These are phyloP conservation scores for Hemibagrus wyckioides DNA, from an alignment of 2,113 vertebrate species.

Conservation along the genomic window DNA sequence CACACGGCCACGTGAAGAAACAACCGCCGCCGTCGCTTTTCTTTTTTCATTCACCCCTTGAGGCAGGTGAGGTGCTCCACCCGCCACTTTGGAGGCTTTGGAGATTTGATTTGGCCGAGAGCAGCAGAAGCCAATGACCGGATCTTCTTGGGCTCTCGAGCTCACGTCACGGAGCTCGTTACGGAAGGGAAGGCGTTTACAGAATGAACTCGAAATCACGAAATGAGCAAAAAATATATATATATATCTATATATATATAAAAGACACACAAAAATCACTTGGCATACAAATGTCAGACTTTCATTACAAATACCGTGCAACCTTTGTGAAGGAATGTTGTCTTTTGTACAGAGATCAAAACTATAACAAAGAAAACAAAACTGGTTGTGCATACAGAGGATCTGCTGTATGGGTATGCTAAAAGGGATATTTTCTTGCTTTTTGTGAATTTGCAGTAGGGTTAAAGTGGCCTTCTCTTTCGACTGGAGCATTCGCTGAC, in stretches of 20 bases:
- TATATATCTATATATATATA: slow-evolving; percentile 30
- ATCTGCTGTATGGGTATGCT: slow-evolving; percentile 82
- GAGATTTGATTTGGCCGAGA: slow-evolving; percentile 86
- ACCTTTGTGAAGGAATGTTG: slow-evolving; percentile 79
- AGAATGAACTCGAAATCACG: slow-evolving; percentile 81
- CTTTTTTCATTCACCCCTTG: slow-evolving; percentile 73
- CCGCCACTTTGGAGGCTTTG: slow-evolving; percentile 81
- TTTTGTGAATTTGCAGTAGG: slow-evolving; percentile 87
- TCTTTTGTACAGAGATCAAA: slow-evolving; percentile 80
- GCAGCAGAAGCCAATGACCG: slow-evolving; percentile 78
- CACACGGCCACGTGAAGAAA: slow-evolving; percentile 70
- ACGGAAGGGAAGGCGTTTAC: slow-evolving; percentile 73
- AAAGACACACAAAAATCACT: slow-evolving; percentile 50
- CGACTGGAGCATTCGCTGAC: slow-evolving; percentile 78
- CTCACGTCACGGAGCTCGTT: slow-evolving; percentile 72
- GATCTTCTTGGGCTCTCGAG: slow-evolving; percentile 69
- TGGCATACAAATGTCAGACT: slow-evolving; percentile 71
- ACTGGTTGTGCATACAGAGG: slow-evolving; percentile 73
- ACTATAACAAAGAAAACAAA: slow-evolving; percentile 65
- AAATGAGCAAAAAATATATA: slow-evolving; percentile 68
- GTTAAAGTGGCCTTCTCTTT: slow-evolving; percentile 82
- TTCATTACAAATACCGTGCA: slow-evolving; percentile 71
- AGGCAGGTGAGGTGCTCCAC: slow-evolving; percentile 61
- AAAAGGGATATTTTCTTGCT: slow-evolving; percentile 92
- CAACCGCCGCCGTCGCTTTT: slow-evolving; percentile 72